Conservation (phyloP, 2,113 vertebrate species). For the Gymnobelideus leadbeateri region DNA sequence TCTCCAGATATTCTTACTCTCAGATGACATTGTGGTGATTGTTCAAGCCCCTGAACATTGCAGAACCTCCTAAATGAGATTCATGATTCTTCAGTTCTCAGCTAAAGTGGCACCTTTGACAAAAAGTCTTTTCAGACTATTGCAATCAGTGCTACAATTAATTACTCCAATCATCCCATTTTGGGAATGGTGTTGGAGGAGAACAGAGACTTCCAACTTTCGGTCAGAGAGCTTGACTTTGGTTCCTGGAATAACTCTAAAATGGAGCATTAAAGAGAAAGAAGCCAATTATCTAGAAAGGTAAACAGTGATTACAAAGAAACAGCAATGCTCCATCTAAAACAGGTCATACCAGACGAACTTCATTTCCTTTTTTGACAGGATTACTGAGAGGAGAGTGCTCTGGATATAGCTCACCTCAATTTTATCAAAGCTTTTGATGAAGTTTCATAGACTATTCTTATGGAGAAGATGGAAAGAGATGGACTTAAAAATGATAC, state of each 20-base stretch:
- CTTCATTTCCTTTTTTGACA: not conserved
- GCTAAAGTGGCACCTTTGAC: not conserved
- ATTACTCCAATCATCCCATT: not conserved
- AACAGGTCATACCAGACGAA: not conserved
- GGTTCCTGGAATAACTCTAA: not conserved
- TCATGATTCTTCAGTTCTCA: not conserved
- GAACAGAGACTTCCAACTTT: not conserved
- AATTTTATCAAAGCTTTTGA: not conserved
- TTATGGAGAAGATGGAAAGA: not conserved
- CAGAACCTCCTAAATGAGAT: not conserved
- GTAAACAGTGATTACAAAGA: not conserved
- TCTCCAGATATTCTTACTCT: not conserved
- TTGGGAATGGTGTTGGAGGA: fast-evolving
- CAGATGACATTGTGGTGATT: not conserved
- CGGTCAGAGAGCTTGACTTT: not conserved
- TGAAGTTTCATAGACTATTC: not conserved
- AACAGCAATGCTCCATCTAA: not conserved
- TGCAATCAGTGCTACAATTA: not conserved
- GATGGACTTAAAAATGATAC: not conserved
- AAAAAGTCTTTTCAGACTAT: not conserved
- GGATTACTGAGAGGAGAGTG: not conserved
- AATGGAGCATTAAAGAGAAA: not conserved
- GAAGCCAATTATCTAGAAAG: not conserved
- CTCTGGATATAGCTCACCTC: not conserved
- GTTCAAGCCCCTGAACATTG: not conserved